A percentile compares a stretch with the other conserved stretches of the same genome.
These are phyloP conservation scores for Probaryconus sp. DNA, from an alignment of 1,140 invertebrate genomes.

Conservation along the genomic window DNA sequence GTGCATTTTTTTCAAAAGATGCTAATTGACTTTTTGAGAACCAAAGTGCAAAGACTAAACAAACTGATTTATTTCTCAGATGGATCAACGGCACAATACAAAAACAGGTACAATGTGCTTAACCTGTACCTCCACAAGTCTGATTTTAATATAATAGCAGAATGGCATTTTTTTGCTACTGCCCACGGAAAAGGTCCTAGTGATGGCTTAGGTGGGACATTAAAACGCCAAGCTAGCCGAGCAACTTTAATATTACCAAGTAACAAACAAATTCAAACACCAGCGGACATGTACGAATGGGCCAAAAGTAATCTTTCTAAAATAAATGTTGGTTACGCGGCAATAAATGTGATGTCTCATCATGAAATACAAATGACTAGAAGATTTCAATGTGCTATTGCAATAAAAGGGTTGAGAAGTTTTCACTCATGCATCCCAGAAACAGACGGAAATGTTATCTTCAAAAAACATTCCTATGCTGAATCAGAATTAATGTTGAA, in stretches of 20 bases:
- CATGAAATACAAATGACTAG: not conserved
- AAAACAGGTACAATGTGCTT: constrained; percentile 66
- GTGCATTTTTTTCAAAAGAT: constrained; percentile 29
- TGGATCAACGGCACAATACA: constrained; percentile 66
- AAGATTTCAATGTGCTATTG: constrained; percentile 2
- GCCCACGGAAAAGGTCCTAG: constrained; percentile 66
- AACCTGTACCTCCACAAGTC: constrained; percentile 64
- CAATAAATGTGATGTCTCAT: constrained; percentile 18
- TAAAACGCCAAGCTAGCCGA: constrained; percentile 50
- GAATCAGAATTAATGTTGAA: too few relatives aligned
- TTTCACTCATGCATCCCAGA: constrained; percentile 27
- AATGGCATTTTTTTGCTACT: constrained; percentile 69
- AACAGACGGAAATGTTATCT: too few relatives aligned
- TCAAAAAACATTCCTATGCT: too few relatives aligned
- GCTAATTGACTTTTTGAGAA: constrained; percentile 19
- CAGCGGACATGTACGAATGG: constrained; percentile 18
- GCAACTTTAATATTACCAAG: constrained; percentile 37
- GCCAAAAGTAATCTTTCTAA: constrained; percentile 15
- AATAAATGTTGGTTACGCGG: not conserved
- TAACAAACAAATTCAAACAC: constrained; percentile 28
- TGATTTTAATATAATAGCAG: constrained; percentile 62
- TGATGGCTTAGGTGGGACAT: constrained; percentile 64
- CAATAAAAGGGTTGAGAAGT: constrained; percentile 13
- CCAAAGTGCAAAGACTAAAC: not conserved
- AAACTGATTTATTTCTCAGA: constrained; percentile 67